A percentile compares a stretch with the other conserved stretches of the same genome.
Evolutionary conservation across 2,113 vertebrate species (phyloP).

Genomic region (Pithys albifrons): DNA sequence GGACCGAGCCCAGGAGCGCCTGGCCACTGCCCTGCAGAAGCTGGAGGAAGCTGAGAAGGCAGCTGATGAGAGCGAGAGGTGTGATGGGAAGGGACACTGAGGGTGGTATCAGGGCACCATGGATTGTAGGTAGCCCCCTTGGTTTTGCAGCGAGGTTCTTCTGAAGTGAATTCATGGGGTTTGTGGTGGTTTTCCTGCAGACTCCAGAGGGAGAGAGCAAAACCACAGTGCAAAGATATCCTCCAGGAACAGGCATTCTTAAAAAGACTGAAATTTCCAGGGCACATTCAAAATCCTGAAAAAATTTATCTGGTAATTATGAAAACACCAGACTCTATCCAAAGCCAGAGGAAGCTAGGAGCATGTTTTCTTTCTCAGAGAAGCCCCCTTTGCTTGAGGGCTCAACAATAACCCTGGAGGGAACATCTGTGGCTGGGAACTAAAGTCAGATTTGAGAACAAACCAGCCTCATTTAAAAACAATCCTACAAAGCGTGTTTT

Average conservation of each 20-base stretch:
- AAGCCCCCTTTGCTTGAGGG: neutral
- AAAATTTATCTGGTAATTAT: neutral
- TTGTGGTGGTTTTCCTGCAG: neutral
- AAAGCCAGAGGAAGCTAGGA: neutral
- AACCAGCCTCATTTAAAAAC: neutral
- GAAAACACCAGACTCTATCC: neutral
- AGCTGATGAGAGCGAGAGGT: slow-evolving; percentile 97
- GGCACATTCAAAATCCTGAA: neutral
- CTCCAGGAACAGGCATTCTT: neutral
- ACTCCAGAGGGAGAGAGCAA: neutral
- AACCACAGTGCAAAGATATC: neutral
- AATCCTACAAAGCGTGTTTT: neutral
- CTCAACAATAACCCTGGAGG: neutral
- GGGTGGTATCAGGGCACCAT: accelerated
- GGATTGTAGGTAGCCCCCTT: neutral
- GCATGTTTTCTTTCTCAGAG: neutral
- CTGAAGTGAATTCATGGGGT: neutral
- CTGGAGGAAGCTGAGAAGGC: slow-evolving; percentile 97
- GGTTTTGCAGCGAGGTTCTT: neutral
- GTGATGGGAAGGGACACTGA: neutral
- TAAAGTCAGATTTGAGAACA: neutral
- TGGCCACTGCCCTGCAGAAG: slow-evolving; percentile 95
- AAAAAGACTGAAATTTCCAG: neutral
- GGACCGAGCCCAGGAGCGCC: slow-evolving; percentile 94
- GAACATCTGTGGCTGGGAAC: neutral